Base-by-base conservation (phyloP, 2,888 invertebrate species). In the Drosophila prolongata region DNA sequence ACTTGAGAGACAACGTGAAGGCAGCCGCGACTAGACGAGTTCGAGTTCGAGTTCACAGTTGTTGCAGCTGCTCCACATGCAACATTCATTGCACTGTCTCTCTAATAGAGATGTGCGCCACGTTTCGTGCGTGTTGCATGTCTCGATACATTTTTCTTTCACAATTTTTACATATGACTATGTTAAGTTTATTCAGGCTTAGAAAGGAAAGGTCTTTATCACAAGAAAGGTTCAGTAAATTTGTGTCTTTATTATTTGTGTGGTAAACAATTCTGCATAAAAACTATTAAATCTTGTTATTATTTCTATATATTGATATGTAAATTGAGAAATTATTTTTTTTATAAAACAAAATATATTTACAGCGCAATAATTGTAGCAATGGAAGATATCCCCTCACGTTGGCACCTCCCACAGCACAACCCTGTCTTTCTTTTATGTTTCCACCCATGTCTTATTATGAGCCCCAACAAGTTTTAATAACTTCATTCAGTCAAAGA, bases 1-100 rank as follows among this genome's bases (percentile, higher is more conserved):
- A 88, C 88, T 86, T 83, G 79, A 80, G 75, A 78, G 84, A 76
- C 88, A 80, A 76, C 78, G 84, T 86, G 88, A 67, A 86, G 80
- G 84, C 87, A 86, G 86, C 35, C 37, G 37, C 40, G 40, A n/a
- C 43, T 16, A 49, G 37, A 44, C 65, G 60, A 55, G 46, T 58
- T 65, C 47, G 60, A 55, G 46, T 58, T 65, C 47, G 53, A 72
- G 54, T 42, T 60, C 52, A 38, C 67, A 78, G 67, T 59, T 68
- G 66, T 47, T 72, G 74, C 75, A 61, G 75, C 75, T 75, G 74
- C 75, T 75, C 75, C 74, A 75, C 74, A 74, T 68, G 74, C 74
- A 68, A 69, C 74, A 75, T 75, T 62, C 53, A 34, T 27, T 27
- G 57, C 67, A 19, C 14, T 30, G 30, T 43, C 64, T 9, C 52